Conservation (phyloP, 2,113 vertebrate genomes). For the Trichomycterus rosablanca region DNA sequence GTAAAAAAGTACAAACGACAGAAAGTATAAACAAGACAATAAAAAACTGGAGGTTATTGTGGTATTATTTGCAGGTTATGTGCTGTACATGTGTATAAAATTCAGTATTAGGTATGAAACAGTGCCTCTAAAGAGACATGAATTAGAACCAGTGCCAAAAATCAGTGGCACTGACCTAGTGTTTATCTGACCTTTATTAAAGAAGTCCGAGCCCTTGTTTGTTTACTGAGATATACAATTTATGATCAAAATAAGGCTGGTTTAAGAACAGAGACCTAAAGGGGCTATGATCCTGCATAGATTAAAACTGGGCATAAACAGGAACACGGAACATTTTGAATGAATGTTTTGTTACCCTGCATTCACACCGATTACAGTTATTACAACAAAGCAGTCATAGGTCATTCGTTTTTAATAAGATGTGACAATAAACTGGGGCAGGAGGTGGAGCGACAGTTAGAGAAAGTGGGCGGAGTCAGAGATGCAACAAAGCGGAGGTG, state of each 20-base stretch:
- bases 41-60: constrained; percentile 48
- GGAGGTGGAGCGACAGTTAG: too few relatives aligned
- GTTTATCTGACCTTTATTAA: constrained; percentile 41
- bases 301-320: constrained; percentile 19
- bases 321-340: constrained; percentile 18
- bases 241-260: constrained; percentile 53
- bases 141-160: constrained; percentile 45
- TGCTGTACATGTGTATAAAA: constrained; percentile 42
- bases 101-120: constrained; percentile 47
- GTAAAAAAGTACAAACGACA: constrained; percentile 71
- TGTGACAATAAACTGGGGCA: too few relatives aligned
- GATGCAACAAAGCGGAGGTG: too few relatives aligned
- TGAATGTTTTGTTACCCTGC: constrained; percentile 15
- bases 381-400: too few relatives aligned
- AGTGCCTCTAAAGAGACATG: constrained; percentile 52
- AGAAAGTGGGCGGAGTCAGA: too few relatives aligned
- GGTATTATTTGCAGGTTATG: constrained; percentile 53
- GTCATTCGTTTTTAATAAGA: too few relatives aligned
- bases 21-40: constrained; percentile 63
- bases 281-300: constrained; percentile 49
- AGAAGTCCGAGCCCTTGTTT: constrained; percentile 50
- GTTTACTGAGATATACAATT: constrained; percentile 54
- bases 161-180: constrained; percentile 50
- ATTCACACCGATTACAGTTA: constrained; percentile 47
- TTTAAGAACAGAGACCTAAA: constrained; percentile 52